Evolutionary conservation across 1,140 invertebrate species (phyloP).

Genomic region (Dendrolimus kikuchii): DNA sequence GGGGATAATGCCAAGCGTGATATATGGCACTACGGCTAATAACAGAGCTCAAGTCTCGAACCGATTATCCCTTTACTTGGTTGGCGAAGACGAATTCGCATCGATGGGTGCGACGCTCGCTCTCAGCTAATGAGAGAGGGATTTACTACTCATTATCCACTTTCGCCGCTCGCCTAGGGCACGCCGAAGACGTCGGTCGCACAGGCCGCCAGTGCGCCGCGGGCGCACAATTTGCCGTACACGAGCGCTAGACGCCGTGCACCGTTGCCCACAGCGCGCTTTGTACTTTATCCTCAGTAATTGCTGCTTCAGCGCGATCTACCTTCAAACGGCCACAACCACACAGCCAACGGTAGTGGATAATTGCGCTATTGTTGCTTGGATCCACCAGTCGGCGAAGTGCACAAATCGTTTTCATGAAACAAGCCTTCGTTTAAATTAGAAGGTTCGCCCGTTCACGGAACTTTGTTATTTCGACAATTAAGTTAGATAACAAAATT

Average conservation of each 20-base stretch:
- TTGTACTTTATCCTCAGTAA: conserved; percentile 61
- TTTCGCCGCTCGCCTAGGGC: conserved; percentile 47
- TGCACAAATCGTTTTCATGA: conserved; percentile 36
- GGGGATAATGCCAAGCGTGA: conserved; percentile 56
- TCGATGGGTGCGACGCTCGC: conserved; percentile 55
- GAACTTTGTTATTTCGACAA: conserved; percentile 48
- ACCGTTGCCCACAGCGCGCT: conserved; percentile 37
- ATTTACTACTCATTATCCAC: conserved; percentile 67
- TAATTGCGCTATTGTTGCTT: conserved; percentile 59
- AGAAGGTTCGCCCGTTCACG: conserved; percentile 30
- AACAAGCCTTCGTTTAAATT: conserved; percentile 36
- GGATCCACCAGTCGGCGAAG: conserved; percentile 22
- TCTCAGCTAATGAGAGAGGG: conserved; percentile 61
- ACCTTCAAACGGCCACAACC: conserved; percentile 33
- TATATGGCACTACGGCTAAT: conserved; percentile 68
- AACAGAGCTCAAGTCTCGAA: conserved; percentile 47
- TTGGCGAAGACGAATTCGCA: conserved; percentile 55
- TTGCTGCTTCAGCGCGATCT: conserved; percentile 37
- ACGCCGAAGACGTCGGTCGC: conserved; percentile 56
- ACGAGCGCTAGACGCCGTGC: conserved; percentile 26
- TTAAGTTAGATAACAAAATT: conserved; percentile 48
- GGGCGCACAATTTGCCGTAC: conserved; percentile 52
- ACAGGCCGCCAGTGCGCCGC: conserved; percentile 23
- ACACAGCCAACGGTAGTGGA: conserved; percentile 42
- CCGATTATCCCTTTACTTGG: conserved; percentile 60